phyloP scores from a whole-genome alignment of 2,113 vertebrate genomes.

The Callaeas wilsoni region DNA sequence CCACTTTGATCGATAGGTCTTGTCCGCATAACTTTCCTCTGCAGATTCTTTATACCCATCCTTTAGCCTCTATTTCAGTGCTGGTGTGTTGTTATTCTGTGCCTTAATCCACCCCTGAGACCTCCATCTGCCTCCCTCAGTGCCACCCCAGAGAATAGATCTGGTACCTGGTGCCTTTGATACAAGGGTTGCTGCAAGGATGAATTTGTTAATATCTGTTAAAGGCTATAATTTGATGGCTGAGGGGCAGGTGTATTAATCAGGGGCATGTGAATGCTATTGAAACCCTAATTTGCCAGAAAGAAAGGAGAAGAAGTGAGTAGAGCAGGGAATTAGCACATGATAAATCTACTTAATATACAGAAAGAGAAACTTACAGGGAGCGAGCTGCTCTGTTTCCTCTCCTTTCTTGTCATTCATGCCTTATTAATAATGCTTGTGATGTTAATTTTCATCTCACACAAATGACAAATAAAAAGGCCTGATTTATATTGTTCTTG shows the following conservation, averaged over 20 bases:
- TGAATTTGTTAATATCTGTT: neutral
- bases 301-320: neutral
- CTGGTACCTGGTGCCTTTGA: neutral
- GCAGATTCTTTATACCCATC: neutral
- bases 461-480: constrained; percentile 53
- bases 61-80: neutral
- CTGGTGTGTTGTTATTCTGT: neutral
- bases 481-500: constrained; percentile 57
- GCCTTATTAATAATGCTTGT: constrained; percentile 63
- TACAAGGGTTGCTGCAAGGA: neutral
- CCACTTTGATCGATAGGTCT: neutral
- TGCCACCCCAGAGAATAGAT: neutral
- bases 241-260: neutral
- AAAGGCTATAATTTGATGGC: neutral
- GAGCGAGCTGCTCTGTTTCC: neutral
- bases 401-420: constrained; percentile 35
- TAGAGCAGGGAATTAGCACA: neutral
- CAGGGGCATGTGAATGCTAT: neutral
- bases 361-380: neutral
- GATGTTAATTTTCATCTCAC: constrained; percentile 56
- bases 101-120: neutral
- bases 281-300: neutral
- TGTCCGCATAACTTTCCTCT: neutral
- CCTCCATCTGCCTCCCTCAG: neutral
- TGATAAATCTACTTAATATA: constrained; percentile 37